A percentile compares a stretch with the other conserved stretches of the same genome.
Evolutionary conservation across 2,888 invertebrate species (phyloP).

Genomic region (Apamea sordens): DNA sequence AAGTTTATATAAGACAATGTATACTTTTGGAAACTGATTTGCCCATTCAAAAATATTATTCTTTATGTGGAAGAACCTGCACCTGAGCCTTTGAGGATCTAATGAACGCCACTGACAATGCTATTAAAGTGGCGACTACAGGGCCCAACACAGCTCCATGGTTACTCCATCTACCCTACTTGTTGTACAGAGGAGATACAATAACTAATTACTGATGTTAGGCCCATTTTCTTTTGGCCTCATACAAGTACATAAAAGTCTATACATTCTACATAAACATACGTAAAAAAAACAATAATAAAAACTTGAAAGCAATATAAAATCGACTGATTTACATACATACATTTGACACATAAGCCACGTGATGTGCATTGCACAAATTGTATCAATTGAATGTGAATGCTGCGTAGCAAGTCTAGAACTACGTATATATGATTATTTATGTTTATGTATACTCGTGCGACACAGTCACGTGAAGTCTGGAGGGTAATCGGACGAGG

Average conservation of each 20-base stretch:
- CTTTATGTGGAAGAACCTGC: too few relatives aligned
- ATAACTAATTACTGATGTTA: not conserved
- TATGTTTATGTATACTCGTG: constrained; percentile 18
- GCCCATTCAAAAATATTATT: not conserved
- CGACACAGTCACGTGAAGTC: constrained; percentile 43
- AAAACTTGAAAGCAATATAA: constrained; percentile 12
- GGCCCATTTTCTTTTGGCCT: not conserved
- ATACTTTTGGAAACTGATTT: too few relatives aligned
- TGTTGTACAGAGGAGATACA: not conserved
- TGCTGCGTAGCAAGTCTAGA: constrained; percentile 24
- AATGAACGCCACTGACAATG: too few relatives aligned
- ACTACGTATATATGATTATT: not conserved
- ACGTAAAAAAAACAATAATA: not conserved
- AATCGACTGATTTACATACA: constrained; percentile 26
- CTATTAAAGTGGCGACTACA: too few relatives aligned
- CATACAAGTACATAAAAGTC: not conserved
- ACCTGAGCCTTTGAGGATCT: too few relatives aligned
- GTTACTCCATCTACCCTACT: not conserved
- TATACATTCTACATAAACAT: not conserved
- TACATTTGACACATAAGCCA: constrained; percentile 12
- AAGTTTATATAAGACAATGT: not conserved
- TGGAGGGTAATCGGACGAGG: constrained; percentile 8
- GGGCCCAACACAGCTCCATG: too few relatives aligned
- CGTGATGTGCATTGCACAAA: constrained; percentile 40
- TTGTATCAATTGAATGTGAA: constrained; percentile 52